phyloP scores from a whole-genome alignment of 1,140 invertebrate species.

The Hyles vespertilio region DNA sequence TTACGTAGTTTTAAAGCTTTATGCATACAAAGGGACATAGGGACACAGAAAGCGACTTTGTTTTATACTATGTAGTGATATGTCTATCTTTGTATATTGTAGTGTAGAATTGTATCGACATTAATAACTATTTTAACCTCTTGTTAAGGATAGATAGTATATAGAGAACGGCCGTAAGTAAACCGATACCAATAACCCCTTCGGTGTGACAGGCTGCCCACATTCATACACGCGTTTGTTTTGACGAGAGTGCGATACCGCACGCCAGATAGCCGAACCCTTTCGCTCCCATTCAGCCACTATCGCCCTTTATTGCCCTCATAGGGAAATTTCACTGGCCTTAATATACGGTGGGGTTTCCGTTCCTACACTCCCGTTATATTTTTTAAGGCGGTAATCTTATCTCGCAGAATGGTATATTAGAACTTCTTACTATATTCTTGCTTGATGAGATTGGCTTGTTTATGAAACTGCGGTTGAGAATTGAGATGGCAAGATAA shows the following conservation, averaged over 20 bases:
- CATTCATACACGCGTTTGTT: slow-evolving; percentile 21
- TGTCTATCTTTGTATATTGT: no score
- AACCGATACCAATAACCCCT: background rate
- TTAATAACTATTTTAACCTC: no score
- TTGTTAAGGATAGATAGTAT: no score
- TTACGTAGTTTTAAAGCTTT: no score
- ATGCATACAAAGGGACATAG: no score
- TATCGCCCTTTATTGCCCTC: slow-evolving; percentile 26
- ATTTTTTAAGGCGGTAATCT: slow-evolving; percentile 2
- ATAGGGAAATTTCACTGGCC: slow-evolving; percentile 17
- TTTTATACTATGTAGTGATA: no score
- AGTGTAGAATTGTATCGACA: no score
- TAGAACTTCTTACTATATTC: no score
- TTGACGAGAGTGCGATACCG: slow-evolving; percentile 17
- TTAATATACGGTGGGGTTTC: slow-evolving; percentile 1
- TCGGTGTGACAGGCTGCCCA: slow-evolving; percentile 11
- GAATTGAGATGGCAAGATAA: no score
- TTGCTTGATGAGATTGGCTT: no score
- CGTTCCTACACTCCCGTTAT: background rate
- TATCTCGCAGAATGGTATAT: background rate
- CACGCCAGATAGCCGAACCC: slow-evolving; percentile 22
- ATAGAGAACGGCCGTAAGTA: background rate
- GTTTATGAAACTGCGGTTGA: no score
- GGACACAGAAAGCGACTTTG: no score
- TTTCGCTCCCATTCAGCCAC: slow-evolving; percentile 9